Conservation (phyloP, 1,140 invertebrate species). For the Rhopalosiphum maidis region DNA sequence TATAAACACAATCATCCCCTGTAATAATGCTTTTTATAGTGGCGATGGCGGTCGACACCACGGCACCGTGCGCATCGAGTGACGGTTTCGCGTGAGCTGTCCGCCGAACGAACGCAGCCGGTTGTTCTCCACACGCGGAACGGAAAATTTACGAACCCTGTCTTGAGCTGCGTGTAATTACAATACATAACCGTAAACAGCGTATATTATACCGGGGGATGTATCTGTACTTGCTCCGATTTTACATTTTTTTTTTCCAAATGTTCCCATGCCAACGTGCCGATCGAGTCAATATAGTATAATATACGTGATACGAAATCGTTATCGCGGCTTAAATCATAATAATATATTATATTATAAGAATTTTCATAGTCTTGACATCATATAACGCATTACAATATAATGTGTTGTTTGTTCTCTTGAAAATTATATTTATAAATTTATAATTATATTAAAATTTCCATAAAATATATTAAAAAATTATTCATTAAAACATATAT, state of each 20-base stretch:
- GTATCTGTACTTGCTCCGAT: background rate
- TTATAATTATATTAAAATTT: background rate
- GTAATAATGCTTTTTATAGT: background rate
- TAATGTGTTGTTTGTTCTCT: background rate
- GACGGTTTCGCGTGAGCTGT: conserved; percentile 1
- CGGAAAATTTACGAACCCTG: background rate
- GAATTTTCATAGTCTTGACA: too few relatives aligned
- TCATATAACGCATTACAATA: too few relatives aligned
- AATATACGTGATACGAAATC: background rate
- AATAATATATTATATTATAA: too few relatives aligned
- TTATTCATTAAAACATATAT: background rate
- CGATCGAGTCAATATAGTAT: background rate
- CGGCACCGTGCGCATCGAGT: background rate
- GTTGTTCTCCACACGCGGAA: background rate
- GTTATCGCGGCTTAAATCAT: background rate
- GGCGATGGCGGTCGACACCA: background rate
- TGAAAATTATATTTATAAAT: background rate
- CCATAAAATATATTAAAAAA: background rate
- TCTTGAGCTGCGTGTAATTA: background rate
- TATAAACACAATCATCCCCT: background rate
- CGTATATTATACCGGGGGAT: too few relatives aligned
- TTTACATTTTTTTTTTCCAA: background rate
- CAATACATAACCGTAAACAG: background rate
- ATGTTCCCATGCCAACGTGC: background rate
- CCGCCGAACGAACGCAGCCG: background rate